phyloP scores from a whole-genome alignment of 2,113 vertebrate species.

The Pleuronectes platessa region DNA sequence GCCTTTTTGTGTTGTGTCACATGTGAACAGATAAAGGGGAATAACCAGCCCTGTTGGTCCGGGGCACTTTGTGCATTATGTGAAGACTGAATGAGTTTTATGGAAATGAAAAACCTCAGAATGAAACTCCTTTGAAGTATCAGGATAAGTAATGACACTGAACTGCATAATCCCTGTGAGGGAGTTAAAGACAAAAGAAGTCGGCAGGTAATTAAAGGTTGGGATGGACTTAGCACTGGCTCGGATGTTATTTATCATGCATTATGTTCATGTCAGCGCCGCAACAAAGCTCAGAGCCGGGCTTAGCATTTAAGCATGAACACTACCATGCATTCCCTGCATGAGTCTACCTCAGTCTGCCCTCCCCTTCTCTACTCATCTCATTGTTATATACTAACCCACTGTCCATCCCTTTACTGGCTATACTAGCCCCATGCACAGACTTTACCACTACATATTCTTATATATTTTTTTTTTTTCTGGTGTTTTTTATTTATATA shows the following conservation, averaged over 20 bases:
- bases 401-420: no score
- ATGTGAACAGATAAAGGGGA: not conserved
- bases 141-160: conserved; percentile 51
- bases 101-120: conserved; percentile 8
- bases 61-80: not conserved
- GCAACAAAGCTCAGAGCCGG: conserved; percentile 5
- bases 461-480: no score
- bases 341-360: no score
- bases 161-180: conserved; percentile 53
- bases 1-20: conserved; percentile 3
- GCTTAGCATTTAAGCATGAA: conserved; percentile 19
- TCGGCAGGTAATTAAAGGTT: conserved; percentile 45
- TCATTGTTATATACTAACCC: no score
- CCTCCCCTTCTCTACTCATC: no score
- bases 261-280: conserved; percentile 2
- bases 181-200: conserved; percentile 31
- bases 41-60: not conserved
- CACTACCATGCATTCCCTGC: not conserved
- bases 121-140: conserved; percentile 60
- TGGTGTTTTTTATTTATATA: no score
- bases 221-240: conserved; percentile 6
- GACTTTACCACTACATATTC: no score
- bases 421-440: no score
- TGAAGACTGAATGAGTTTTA: conserved; percentile 10
- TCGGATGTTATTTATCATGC: conserved; percentile 11